These are phyloP conservation scores for Chionomys nivalis DNA, from an alignment of 2,113 vertebrate genomes.

Conservation along the genomic window DNA sequence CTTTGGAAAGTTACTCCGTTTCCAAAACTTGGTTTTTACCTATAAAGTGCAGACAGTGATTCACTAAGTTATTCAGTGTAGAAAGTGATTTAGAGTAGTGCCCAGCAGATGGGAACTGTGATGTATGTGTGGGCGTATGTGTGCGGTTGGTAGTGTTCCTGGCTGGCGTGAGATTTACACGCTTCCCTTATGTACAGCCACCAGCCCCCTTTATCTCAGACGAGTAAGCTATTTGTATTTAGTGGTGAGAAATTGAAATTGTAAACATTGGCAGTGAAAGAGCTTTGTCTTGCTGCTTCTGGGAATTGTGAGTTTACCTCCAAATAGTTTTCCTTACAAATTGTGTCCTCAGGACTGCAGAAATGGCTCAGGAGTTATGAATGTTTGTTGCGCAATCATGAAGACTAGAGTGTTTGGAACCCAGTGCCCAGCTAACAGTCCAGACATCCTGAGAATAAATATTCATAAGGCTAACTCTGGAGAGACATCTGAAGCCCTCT, in stretches of 20 bases:
- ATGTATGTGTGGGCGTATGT: not conserved
- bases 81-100: not conserved
- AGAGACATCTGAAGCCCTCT: not conserved
- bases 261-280: not conserved
- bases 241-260: slow-evolving; percentile 11
- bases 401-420: not conserved
- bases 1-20: not conserved
- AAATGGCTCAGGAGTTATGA: not conserved
- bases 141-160: not conserved
- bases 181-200: not conserved
- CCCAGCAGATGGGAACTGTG: not conserved
- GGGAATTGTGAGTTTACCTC: slow-evolving; percentile 43
- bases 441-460: not conserved
- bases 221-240: not conserved
- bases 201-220: not conserved
- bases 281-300: slow-evolving; percentile 41
- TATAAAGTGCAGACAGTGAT: not conserved
- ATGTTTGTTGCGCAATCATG: not conserved
- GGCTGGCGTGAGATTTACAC: not conserved
- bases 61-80: slow-evolving; percentile 1
- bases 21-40: not conserved
- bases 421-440: not conserved
- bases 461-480: not conserved
- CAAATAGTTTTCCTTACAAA: not conserved
- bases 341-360: not conserved